These are phyloP conservation scores for Cyclargus thomasi DNA, from an alignment of 1,140 invertebrate genomes.

Conservation along the genomic window DNA sequence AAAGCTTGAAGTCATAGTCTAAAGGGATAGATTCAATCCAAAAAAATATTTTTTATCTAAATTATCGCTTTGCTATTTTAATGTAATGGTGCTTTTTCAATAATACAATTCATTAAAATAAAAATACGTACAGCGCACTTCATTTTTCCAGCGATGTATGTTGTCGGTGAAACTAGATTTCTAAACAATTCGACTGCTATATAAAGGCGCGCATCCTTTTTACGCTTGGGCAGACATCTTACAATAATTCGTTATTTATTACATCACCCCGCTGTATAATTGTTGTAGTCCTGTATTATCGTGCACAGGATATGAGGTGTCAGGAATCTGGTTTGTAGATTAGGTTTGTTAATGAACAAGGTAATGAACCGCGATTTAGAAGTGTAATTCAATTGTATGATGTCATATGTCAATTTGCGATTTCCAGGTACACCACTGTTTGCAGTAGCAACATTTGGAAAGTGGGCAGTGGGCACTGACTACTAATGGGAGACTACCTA, in stretches of 20 bases:
- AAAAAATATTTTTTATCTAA: no score
- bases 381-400: not conserved
- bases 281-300: conserved; percentile 6
- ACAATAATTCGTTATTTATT: conserved; percentile 3
- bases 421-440: no score
- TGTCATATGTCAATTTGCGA: no score
- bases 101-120: not conserved
- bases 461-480: no score
- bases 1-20: no score
- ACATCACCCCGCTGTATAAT: not conserved
- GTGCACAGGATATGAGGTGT: not conserved
- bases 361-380: not conserved
- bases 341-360: not conserved
- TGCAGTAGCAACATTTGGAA: no score
- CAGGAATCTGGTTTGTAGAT: not conserved
- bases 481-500: no score
- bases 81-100: no score
- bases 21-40: no score
- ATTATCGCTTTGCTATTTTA: no score
- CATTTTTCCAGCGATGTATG: conserved; percentile 33
- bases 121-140: conserved; percentile 54
- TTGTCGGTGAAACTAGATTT: conserved; percentile 18
- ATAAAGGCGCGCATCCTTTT: conserved; percentile 9
- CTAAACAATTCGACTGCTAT: conserved; percentile 10
- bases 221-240: conserved; percentile 1